Base-by-base conservation (phyloP, 2,888 invertebrate species). In the Nymphalis c-album region DNA sequence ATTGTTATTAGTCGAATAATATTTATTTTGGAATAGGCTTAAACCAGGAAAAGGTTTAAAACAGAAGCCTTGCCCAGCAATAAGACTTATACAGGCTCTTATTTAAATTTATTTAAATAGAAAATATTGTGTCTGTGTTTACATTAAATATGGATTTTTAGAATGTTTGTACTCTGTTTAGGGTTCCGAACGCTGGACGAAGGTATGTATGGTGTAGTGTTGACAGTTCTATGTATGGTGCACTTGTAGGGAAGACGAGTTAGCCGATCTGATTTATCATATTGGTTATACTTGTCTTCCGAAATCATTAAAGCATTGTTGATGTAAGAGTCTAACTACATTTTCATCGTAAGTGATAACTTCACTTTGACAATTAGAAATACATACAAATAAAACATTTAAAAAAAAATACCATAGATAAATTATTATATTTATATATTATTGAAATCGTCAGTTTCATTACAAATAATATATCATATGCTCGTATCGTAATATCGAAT, bases 101-200 rank as follows among this genome's bases (percentile, higher is more conserved):
- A 1, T 40, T 22, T 22, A 22, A 22, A 1, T 22, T 22, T 1
- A 1, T 35, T 58, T 35, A 13, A 17, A 47, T 17, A 75, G 50
- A 60, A 51, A 76, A 55, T 70, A 50, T 40, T 10, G 8, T 3
- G 7, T 67, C 68, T 71, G 63, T 69, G 61, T 4, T 18, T 4
- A 18, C 0, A n/a, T n/a, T 8, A 40, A 40, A 60, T 63, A 67
- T 65, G 63, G 66, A 61, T 68, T 68, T n/a, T 69, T 75, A 68
- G 64, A 46, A 26, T 65, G 62, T 76, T 71, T 76, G 73, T 80
- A 69, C 77, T 86, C 84, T 88, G 79, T 90, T 84, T 80, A 91
- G 91, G 85, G 85, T 85, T 80, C 83, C 83, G 81, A 70, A 80
- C 88, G 63, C 79, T 84, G 90, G 90, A 90, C 55, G 91, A 91